These are phyloP conservation scores for Pipistrellus kuhlii DNA, from an alignment of 2,797 vertebrate species.

Conservation along the genomic window DNA sequence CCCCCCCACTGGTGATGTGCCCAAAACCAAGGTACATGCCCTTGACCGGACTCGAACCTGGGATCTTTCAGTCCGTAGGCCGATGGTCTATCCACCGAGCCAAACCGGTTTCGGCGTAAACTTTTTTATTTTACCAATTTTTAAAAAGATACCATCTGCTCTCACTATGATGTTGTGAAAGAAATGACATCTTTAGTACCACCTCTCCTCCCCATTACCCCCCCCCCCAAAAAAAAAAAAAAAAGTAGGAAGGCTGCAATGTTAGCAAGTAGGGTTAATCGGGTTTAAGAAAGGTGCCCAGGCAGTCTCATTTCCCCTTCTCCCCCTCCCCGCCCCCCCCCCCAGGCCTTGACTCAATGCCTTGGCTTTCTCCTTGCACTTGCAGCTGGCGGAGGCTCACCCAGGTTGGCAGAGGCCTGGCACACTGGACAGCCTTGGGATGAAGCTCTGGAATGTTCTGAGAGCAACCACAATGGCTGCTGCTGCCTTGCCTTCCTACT, in stretches of 20 bases:
- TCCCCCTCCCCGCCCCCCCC: rapidly evolving
- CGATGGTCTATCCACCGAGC: too few species aligned
- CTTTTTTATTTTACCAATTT: background rate
- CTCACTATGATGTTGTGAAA: background rate
- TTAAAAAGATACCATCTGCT: background rate
- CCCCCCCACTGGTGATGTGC: too few species aligned
- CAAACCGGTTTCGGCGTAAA: too few species aligned
- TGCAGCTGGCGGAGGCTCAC: background rate
- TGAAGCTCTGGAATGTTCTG: background rate
- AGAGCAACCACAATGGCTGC: background rate
- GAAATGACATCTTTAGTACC: background rate
- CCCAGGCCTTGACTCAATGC: too few species aligned
- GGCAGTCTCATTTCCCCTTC: background rate
- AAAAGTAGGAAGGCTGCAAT: background rate
- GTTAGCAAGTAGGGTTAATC: background rate
- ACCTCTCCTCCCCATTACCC: too few species aligned
- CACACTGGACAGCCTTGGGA: rapidly evolving
- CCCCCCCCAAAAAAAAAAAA: background rate
- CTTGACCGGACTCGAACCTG: too few species aligned
- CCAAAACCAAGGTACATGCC: too few species aligned
- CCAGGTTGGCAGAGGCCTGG: background rate
- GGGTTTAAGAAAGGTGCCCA: background rate
- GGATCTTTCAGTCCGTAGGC: too few species aligned
- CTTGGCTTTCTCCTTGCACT: background rate
- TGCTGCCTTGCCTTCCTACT: background rate